Evolutionary conservation across 2,113 vertebrate genomes (phyloP).

Genomic region (Prolemur simus): DNA sequence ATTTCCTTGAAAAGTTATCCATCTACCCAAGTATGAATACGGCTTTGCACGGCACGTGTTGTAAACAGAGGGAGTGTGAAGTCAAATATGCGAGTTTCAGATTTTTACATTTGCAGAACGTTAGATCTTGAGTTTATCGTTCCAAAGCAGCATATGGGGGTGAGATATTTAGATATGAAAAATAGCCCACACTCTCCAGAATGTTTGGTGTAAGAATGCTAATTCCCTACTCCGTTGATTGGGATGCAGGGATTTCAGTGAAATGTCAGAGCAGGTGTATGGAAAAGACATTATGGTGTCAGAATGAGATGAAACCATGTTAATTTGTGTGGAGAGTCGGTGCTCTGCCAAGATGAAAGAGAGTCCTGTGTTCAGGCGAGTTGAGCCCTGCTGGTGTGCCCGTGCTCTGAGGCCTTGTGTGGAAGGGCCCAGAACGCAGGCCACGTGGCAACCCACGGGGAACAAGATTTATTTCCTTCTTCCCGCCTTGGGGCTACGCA

Average conservation of each 20-base stretch:
- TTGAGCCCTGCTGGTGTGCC: constrained; percentile 75
- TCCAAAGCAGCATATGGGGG: constrained; percentile 52
- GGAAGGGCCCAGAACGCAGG: constrained; percentile 52
- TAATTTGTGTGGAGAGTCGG: constrained; percentile 79
- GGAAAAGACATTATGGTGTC: constrained; percentile 82
- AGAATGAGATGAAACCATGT: constrained; percentile 77
- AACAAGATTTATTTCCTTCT: constrained; percentile 41
- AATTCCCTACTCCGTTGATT: constrained; percentile 74
- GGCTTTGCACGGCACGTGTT: background rate
- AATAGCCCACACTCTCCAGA: constrained; percentile 64
- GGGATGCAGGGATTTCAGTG: constrained; percentile 78
- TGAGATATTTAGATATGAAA: constrained; percentile 70
- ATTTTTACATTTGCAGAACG: background rate
- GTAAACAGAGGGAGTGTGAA: background rate
- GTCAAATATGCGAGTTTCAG: background rate
- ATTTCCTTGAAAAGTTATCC: background rate
- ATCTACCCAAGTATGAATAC: background rate
- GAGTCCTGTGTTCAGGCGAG: constrained; percentile 70
- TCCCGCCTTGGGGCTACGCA: constrained; percentile 69
- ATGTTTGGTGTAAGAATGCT: constrained; percentile 71
- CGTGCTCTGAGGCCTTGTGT: rapidly evolving
- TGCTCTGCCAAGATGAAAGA: constrained; percentile 78
- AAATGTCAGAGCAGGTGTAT: constrained; percentile 79
- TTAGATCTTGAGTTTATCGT: constrained; percentile 3
- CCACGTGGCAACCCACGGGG: background rate